Evolutionary conservation across 2,888 invertebrate genomes (phyloP).

Genomic region (Zaprionus lineosus): DNA sequence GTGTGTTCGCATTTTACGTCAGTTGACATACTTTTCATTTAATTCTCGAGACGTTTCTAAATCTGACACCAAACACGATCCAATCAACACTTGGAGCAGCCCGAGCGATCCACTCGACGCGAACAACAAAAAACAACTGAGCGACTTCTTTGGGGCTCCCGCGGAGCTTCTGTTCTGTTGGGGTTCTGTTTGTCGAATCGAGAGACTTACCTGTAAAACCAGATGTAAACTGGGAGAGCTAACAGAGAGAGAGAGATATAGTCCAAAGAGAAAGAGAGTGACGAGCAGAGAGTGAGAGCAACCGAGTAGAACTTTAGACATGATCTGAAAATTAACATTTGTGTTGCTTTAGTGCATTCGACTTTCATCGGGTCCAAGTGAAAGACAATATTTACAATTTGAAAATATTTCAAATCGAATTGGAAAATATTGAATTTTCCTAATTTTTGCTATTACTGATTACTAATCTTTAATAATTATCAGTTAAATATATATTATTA

Average conservation of each 20-base stretch:
- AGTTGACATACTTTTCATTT: conserved; percentile 48
- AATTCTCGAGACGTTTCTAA: conserved; percentile 11
- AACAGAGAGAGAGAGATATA: neutral
- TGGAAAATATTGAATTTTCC: too few species aligned
- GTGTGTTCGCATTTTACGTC: conserved; percentile 21
- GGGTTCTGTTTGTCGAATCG: conserved; percentile 31
- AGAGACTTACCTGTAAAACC: conserved; percentile 17
- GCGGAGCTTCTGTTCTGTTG: too few species aligned
- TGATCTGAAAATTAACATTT: too few species aligned
- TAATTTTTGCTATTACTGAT: too few species aligned
- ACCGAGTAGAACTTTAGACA: neutral
- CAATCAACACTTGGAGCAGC: neutral
- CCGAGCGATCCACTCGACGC: conserved; percentile 25
- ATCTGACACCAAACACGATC: conserved; percentile 12
- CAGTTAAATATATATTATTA: too few species aligned
- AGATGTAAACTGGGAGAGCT: conserved; percentile 4
- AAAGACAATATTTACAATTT: too few species aligned
- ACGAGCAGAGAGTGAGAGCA: neutral
- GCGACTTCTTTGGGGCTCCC: conserved; percentile 5
- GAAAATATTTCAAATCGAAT: too few species aligned
- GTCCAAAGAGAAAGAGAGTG: neutral
- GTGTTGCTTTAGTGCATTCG: too few species aligned
- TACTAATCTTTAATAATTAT: too few species aligned
- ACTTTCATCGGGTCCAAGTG: too few species aligned
- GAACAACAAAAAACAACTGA: conserved; percentile 46